Evolutionary conservation across 2,888 invertebrate species (phyloP).

Genomic region (Hybos culiciformis): DNA sequence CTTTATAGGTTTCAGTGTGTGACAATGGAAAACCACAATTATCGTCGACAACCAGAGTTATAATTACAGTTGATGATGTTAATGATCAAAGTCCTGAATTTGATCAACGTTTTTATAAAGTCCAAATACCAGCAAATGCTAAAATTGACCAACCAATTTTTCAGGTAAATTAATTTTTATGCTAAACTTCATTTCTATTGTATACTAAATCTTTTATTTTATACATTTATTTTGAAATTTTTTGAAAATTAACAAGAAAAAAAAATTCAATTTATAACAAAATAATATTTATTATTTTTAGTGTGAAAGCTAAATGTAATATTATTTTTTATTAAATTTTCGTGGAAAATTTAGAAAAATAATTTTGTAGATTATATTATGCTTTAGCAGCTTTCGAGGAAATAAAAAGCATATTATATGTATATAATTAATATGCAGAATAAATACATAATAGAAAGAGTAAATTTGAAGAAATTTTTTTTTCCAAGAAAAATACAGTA

Average conservation of each 20-base stretch:
- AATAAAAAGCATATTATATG: too few relatives aligned
- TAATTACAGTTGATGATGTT: conserved; percentile 65
- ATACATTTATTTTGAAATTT: neutral
- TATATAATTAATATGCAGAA: too few relatives aligned
- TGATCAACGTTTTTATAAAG: conserved; percentile 67
- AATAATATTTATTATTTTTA: too few relatives aligned
- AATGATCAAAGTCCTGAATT: conserved; percentile 84
- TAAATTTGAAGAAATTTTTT: too few relatives aligned
- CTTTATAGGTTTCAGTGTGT: conserved; percentile 48
- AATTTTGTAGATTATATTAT: too few relatives aligned
- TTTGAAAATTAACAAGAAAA: neutral
- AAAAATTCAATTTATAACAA: neutral
- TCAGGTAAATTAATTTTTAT: conserved; percentile 38
- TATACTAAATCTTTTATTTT: too few relatives aligned
- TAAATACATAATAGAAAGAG: too few relatives aligned
- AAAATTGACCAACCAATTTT: conserved; percentile 41
- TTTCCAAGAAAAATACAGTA: too few relatives aligned
- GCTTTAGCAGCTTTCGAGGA: too few relatives aligned
- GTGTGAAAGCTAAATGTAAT: too few relatives aligned
- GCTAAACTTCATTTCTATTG: neutral
- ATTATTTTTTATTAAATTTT: neutral
- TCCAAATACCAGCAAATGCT: conserved; percentile 54
- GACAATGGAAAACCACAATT: conserved; percentile 65
- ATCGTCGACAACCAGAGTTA: conserved; percentile 65
- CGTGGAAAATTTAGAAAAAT: neutral